Percentiles rank a stretch among this genome's conserved stretches.
Conservation (phyloP, 2,888 invertebrate genomes). For the Ectobius pallidus region DNA sequence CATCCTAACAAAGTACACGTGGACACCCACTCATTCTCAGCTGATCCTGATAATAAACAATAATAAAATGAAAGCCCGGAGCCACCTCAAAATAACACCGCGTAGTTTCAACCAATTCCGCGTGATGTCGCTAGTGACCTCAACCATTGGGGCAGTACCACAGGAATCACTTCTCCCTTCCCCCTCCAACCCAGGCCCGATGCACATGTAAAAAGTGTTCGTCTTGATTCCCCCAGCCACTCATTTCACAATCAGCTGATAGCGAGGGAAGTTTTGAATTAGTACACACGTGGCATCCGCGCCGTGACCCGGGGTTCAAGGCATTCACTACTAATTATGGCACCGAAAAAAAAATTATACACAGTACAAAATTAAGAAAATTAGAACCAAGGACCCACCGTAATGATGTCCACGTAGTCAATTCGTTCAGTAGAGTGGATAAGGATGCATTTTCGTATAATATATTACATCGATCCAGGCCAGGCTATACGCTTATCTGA, state of each 20-base stretch:
- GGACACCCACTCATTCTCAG: slow-evolving; percentile 25
- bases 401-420: not conserved
- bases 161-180: slow-evolving; percentile 27
- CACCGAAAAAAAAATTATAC: no score
- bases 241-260: slow-evolving; percentile 38
- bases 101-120: slow-evolving; percentile 35
- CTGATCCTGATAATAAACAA: slow-evolving; percentile 28
- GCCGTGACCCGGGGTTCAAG: no score
- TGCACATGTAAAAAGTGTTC: slow-evolving; percentile 40
- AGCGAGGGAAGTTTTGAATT: slow-evolving; percentile 39
- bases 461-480: slow-evolving; percentile 30
- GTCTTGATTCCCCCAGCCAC: slow-evolving; percentile 36
- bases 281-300: slow-evolving; percentile 38
- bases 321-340: no score
- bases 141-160: slow-evolving; percentile 25
- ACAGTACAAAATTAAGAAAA: not conserved
- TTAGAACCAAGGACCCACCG: slow-evolving; percentile 7
- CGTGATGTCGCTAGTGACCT: slow-evolving; percentile 36
- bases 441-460: slow-evolving; percentile 8
- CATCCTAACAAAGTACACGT: no score
- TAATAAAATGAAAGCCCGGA: slow-evolving; percentile 27
- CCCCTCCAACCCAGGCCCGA: slow-evolving; percentile 10
- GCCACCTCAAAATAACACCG: slow-evolving; percentile 27
- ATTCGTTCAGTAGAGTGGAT: not conserved
- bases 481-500: slow-evolving; percentile 37